These are phyloP conservation scores for Picus viridis DNA, from an alignment of 2,797 vertebrate species.

Conservation along the genomic window DNA sequence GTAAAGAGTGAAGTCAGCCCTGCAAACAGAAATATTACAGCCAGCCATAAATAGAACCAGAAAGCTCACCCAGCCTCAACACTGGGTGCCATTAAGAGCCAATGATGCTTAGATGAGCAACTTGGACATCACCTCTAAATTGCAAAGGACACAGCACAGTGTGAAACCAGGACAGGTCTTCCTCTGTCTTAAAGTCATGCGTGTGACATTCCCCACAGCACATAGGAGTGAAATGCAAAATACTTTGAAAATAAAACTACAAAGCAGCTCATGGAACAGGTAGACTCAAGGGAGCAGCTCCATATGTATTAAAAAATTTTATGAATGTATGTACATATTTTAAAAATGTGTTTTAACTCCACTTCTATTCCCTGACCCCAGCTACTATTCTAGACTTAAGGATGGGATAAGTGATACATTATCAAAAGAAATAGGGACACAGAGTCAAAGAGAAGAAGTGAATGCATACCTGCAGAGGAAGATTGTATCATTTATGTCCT, in stretches of 20 bases:
- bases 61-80: not conserved
- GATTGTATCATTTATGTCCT: not conserved
- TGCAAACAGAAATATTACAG: not conserved
- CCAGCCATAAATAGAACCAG: not conserved
- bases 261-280: not conserved
- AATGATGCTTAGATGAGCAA: not conserved
- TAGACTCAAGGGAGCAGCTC: not conserved
- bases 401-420: not conserved
- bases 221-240: not conserved
- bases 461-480: not conserved
- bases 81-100: not conserved
- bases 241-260: not conserved
- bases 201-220: not conserved
- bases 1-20: not conserved
- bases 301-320: not conserved
- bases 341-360: not conserved
- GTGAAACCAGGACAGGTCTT: fast-evolving
- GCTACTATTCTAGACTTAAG: not conserved
- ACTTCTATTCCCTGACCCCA: not conserved
- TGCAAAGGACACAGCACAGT: not conserved
- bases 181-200: not conserved
- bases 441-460: not conserved
- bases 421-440: not conserved
- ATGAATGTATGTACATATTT: not conserved
- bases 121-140: not conserved